phyloP scores from a whole-genome alignment of 1,140 invertebrate genomes.

The Proales similis region DNA sequence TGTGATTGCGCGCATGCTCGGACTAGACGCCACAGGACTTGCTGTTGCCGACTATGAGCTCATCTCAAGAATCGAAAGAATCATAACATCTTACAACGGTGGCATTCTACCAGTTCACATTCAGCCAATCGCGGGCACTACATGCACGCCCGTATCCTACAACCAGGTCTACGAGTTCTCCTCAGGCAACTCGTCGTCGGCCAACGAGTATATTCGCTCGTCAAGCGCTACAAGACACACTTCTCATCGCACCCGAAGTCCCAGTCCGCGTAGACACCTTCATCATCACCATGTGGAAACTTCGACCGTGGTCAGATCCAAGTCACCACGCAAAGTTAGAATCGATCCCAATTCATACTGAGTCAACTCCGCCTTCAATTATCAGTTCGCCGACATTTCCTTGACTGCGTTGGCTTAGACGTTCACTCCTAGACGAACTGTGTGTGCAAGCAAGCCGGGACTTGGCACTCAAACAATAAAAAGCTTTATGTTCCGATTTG shows the following conservation, averaged over 20 bases:
- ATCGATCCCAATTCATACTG: slow-evolving; percentile 37
- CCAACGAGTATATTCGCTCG: slow-evolving; percentile 9
- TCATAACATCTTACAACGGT: slow-evolving; percentile 42
- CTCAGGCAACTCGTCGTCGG: slow-evolving; percentile 9
- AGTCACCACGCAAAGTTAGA: slow-evolving; percentile 35
- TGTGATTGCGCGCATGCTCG: slow-evolving; percentile 51
- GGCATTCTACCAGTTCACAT: slow-evolving; percentile 31
- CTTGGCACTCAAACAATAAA: too few species aligned
- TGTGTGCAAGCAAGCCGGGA: too few species aligned
- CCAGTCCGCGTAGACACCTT: slow-evolving; percentile 11
- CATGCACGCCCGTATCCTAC: background rate
- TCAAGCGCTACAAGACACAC: slow-evolving; percentile 29
- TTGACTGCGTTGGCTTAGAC: too few species aligned
- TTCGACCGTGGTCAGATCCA: slow-evolving; percentile 25
- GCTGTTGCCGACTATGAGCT: slow-evolving; percentile 53
- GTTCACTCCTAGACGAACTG: too few species aligned
- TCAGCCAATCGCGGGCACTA: slow-evolving; percentile 21
- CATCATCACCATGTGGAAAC: slow-evolving; percentile 16
- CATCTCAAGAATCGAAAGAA: slow-evolving; percentile 49
- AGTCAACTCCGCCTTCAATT: background rate
- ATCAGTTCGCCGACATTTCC: too few species aligned
- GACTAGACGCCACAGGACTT: slow-evolving; percentile 49
- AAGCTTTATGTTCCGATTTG: too few species aligned
- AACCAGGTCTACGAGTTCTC: slow-evolving; percentile 16
- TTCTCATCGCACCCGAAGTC: slow-evolving; percentile 6